Base-by-base conservation (phyloP, 2,888 invertebrate genomes). In the Nomada fabriciana region DNA sequence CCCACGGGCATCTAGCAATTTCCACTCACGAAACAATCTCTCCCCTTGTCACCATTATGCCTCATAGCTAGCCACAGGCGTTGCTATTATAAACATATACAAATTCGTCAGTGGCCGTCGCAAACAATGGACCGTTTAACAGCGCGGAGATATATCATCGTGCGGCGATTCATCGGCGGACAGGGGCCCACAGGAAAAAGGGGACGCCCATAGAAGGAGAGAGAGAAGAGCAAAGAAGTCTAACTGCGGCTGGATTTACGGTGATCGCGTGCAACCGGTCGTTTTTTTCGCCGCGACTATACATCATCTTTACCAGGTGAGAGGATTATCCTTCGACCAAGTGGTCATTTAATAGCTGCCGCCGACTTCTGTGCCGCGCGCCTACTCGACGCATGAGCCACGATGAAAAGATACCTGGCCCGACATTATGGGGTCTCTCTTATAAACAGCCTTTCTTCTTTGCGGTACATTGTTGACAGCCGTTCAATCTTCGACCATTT, bases 11-110 rank as follows among this genome's bases (percentile, higher is more conserved):
- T 61, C 64, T 43, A 20, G 72, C 76, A 63, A 72, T 80, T 78
- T 74, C 73, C 76, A 70, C 67, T 68, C 61, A 50, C 73, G 29
- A 69, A 67, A 64, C 80, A 76, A 74, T 87, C 60, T 72, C 65
- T 79, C 76, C 76, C 80, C 81, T 86, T 86, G 76, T 81, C 79
- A 77, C 86, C 76, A 82, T 78, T 87, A 79, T 78, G 72, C 59
- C 81, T 80, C 84, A 83, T 82, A 82, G 83, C 79, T 84, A 86
- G 73, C 82, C 77, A 68, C 88, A 85, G 85, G 85, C 88, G 89
- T 90, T 87, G 91, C 92, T 91, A 93, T 93, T 93, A 93, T 93
- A 93, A 93, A 93, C 93, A 92, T 93, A 93, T 93, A 93, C 93
- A 93, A 93, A 94, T 93, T 93, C 93, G 93, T 93, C 93, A 93